A percentile compares a stretch with the other conserved stretches of the same genome.
Conservation (phyloP, 2,888 invertebrate genomes). For the Eristalis pertinax region DNA sequence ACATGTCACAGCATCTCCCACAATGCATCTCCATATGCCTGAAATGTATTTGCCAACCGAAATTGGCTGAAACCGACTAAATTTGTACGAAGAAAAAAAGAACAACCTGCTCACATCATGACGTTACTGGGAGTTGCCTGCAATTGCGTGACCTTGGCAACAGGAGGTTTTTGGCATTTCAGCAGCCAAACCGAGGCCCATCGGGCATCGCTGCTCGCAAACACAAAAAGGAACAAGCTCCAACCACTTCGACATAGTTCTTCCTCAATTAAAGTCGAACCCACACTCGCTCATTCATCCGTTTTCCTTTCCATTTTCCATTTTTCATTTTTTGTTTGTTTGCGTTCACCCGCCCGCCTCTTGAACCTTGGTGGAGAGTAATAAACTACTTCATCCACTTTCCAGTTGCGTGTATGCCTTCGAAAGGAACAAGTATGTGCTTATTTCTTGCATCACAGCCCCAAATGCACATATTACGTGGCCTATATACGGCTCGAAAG, state of each 20-base stretch:
- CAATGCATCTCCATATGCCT: neutral
- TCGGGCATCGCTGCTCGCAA: neutral
- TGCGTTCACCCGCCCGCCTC: neutral
- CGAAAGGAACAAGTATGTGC: constrained; percentile 64
- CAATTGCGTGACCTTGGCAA: constrained; percentile 27
- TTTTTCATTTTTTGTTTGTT: no score
- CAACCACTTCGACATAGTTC: constrained; percentile 16
- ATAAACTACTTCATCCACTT: constrained; percentile 47
- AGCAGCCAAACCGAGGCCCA: neutral
- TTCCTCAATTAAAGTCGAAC: constrained; percentile 41
- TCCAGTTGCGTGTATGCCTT: constrained; percentile 47
- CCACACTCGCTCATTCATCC: neutral
- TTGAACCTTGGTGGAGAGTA: constrained; percentile 32
- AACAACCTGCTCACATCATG: neutral
- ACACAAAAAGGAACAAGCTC: neutral
- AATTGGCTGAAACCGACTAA: neutral
- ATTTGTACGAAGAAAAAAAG: neutral
- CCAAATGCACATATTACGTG: constrained; percentile 59
- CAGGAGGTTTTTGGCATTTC: constrained; percentile 2
- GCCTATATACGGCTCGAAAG: constrained; percentile 59
- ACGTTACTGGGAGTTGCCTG: neutral
- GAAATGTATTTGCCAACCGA: neutral
- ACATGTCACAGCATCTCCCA: no score
- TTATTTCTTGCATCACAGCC: constrained; percentile 57
- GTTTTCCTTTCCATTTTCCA: neutral